These are phyloP conservation scores for Chironomus tentans DNA, from an alignment of 2,888 invertebrate species.

Conservation along the genomic window DNA sequence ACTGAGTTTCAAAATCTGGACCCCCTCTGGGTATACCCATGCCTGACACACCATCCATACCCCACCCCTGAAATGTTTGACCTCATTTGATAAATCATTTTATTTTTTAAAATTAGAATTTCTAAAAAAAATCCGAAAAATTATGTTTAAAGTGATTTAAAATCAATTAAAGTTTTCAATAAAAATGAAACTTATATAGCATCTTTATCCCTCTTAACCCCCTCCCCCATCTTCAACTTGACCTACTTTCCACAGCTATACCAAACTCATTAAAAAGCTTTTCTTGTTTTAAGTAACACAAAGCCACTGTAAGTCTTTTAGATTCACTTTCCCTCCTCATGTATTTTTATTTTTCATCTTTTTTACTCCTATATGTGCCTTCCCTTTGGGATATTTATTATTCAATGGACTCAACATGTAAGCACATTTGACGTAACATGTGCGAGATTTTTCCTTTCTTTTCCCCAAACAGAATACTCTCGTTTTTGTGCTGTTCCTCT, in stretches of 20 bases:
- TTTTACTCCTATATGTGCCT: not conserved
- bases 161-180: no score
- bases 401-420: slow-evolving; percentile 10
- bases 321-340: not conserved
- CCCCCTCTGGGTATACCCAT: no score
- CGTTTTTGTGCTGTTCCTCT: not conserved
- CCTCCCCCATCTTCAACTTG: not conserved
- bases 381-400: slow-evolving; percentile 12
- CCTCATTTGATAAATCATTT: no score
- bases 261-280: not conserved
- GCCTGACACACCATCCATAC: no score
- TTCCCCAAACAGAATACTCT: not conserved
- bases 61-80: no score
- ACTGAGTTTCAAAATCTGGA: no score
- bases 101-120: no score
- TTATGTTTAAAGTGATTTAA: no score
- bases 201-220: no score
- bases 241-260: not conserved
- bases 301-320: not conserved
- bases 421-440: slow-evolving; percentile 10
- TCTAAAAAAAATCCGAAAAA: no score
- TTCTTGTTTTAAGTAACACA: not conserved
- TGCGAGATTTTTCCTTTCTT: not conserved
- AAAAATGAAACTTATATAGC: no score
- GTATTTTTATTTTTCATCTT: not conserved